Conservation (phyloP, 2,113 vertebrate species). For the Nettapus auritus region DNA sequence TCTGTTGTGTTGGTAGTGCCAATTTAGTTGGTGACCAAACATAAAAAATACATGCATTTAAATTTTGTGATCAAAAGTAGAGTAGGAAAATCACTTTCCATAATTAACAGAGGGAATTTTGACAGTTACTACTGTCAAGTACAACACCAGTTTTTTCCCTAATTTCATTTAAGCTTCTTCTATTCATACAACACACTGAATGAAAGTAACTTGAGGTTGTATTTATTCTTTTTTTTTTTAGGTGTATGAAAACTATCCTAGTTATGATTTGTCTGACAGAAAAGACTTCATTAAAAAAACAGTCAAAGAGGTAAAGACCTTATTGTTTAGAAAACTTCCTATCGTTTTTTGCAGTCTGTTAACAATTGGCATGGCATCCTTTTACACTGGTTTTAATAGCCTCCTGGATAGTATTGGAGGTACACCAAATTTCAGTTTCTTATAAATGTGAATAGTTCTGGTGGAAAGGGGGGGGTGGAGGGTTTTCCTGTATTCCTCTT, state of each 20-base stretch:
- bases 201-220: neutral
- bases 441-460: neutral
- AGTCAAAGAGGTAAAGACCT: slow-evolving; percentile 89
- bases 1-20: neutral
- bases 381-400: neutral
- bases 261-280: slow-evolving; percentile 87
- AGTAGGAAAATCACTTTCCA: neutral
- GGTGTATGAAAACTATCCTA: slow-evolving; percentile 93
- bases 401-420: neutral
- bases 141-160: neutral
- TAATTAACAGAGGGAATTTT: neutral
- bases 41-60: neutral
- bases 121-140: neutral
- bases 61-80: neutral
- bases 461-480: too few relatives aligned
- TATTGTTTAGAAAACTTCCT: neutral
- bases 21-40: neutral
- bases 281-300: slow-evolving; percentile 94
- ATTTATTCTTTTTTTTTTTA: slow-evolving; percentile 54
- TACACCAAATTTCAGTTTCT: neutral
- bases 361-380: neutral
- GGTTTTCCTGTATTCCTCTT: neutral
- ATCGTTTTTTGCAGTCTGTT: neutral
- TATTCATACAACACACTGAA: neutral
- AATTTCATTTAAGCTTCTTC: neutral